Conservation (phyloP, 2,113 vertebrate genomes). For the Siniperca knerii region DNA sequence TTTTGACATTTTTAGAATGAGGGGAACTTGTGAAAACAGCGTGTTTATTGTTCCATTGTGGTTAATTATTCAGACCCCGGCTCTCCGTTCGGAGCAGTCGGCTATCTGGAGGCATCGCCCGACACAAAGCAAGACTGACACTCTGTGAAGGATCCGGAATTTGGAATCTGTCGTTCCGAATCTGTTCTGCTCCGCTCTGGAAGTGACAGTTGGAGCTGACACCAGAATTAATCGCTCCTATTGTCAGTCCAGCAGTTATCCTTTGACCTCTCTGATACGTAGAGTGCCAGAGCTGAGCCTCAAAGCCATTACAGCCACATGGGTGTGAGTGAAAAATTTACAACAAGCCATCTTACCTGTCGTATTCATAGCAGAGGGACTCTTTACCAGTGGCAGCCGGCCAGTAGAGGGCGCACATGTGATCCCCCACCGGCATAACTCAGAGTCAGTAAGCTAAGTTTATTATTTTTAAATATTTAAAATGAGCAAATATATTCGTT, state of each 20-base stretch:
- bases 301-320: conserved; percentile 3
- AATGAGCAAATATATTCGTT: no score
- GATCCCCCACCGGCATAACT: neutral
- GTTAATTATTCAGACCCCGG: conserved; percentile 61
- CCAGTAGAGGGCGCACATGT: neutral
- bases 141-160: conserved; percentile 51
- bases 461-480: neutral
- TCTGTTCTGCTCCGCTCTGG: neutral
- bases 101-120: conserved; percentile 36
- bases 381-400: neutral
- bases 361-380: conserved; percentile 4
- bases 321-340: neutral
- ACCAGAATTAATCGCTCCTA: conserved; percentile 5
- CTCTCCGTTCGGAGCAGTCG: conserved; percentile 18
- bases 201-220: conserved; percentile 27
- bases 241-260: neutral
- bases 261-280: conserved; percentile 22
- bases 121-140: conserved; percentile 25
- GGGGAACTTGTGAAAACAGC: conserved; percentile 63
- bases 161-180: conserved; percentile 11
- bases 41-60: conserved; percentile 59
- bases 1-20: conserved; percentile 64
- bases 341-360: neutral
- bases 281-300: conserved; percentile 1
- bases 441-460: neutral